Percentiles rank a stretch among this genome's conserved stretches.
Conservation (phyloP, 2,888 invertebrate genomes). For the Drosophila robusta region DNA sequence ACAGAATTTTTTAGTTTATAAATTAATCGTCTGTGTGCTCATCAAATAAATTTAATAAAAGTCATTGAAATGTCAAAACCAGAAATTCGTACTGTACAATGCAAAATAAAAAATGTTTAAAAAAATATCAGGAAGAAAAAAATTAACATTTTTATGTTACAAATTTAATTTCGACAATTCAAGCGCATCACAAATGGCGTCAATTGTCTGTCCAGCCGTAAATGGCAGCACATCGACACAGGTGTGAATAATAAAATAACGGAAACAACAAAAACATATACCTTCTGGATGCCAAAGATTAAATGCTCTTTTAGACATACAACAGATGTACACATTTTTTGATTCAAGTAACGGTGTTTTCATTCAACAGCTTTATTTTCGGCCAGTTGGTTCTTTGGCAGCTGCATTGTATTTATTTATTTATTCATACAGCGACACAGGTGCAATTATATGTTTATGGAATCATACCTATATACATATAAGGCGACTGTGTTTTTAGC, state of each 20-base stretch:
- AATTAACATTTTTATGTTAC: slow-evolving; percentile 63
- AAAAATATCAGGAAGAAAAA: slow-evolving; percentile 22
- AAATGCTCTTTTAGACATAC: no score
- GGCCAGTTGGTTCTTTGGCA: no score
- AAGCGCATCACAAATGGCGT: slow-evolving; percentile 54
- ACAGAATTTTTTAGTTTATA: background rate
- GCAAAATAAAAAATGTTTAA: slow-evolving; percentile 14
- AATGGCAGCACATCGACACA: slow-evolving; percentile 40
- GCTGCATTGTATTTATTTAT: no score
- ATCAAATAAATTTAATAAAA: slow-evolving; percentile 65
- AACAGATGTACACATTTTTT: no score
- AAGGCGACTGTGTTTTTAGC: no score
- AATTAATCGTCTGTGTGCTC: slow-evolving; percentile 31
- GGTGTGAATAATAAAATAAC: slow-evolving; percentile 7
- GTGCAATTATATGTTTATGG: no score
- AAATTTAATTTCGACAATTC: slow-evolving; percentile 66
- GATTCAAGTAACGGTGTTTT: no score
- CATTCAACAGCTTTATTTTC: no score
- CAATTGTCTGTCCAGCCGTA: slow-evolving; percentile 43
- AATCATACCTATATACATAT: no score
- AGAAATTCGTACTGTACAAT: slow-evolving; percentile 45
- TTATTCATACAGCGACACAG: no score
- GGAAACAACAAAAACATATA: background rate
- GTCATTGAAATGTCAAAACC: slow-evolving; percentile 65
- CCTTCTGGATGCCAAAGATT: background rate